These are phyloP conservation scores for Apus apus DNA, from an alignment of 2,113 vertebrate genomes.

Conservation along the genomic window DNA sequence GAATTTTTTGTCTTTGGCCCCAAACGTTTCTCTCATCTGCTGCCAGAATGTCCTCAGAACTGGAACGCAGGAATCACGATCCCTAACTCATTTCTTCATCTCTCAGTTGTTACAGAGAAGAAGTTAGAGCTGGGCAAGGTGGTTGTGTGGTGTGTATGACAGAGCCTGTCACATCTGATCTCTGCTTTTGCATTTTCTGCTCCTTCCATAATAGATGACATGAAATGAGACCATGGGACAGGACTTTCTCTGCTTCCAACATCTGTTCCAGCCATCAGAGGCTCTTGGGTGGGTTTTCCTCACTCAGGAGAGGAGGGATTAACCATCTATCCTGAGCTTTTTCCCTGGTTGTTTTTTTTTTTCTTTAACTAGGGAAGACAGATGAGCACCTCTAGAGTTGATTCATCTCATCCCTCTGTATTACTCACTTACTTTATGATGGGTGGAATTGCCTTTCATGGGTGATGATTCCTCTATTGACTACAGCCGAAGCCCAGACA, in stretches of 20 bases:
- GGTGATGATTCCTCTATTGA: background rate
- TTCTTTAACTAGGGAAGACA: background rate
- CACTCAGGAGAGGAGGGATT: background rate
- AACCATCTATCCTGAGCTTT: background rate
- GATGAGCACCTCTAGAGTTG: background rate
- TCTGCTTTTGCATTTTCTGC: background rate
- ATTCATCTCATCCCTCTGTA: background rate
- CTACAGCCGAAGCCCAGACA: background rate
- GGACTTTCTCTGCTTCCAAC: background rate
- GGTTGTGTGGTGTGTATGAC: background rate
- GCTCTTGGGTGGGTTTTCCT: background rate
- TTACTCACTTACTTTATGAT: background rate
- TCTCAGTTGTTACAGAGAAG: background rate
- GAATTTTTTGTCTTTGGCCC: background rate
- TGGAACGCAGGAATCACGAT: background rate
- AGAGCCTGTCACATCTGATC: background rate
- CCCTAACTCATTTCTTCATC: background rate
- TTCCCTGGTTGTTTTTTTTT: accelerated
- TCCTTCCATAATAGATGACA: background rate
- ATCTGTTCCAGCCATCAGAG: background rate
- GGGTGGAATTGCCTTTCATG: background rate
- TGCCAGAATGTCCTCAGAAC: background rate
- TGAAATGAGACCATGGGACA: background rate
- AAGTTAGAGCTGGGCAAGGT: background rate
- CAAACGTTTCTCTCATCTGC: background rate